Evolutionary conservation across 2,797 vertebrate species (phyloP), one percentile per base, ranked within the genome.

Genomic region (Martes flavigula): DNA sequence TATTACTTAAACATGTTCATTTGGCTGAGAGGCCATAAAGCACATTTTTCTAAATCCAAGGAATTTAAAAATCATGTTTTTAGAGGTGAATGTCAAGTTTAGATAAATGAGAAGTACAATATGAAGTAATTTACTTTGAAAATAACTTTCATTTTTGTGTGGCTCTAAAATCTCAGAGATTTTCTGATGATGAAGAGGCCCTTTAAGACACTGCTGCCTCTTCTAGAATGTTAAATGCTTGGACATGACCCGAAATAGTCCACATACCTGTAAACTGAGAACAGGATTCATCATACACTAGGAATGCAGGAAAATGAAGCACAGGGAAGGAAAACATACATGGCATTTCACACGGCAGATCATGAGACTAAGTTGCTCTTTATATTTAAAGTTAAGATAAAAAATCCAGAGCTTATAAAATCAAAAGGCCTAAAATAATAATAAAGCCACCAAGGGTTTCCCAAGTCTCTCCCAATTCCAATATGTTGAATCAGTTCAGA

Each of bases 191-290:
- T 87, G 92, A 96, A 88, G 77, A 87, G 90, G 7, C 70, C 88
- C 40, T 84, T 97, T 92, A 92, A 97, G 73, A 87, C 8, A 77
- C 38, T 38, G 70, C 23, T 72, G 96, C 88, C 75, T 94, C 97
- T 98, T 95, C 77, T 92, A 97, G 85, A 64, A 88, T 82, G 43
- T 58, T 96, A 96, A 97, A 96, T 94, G 40, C 15, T 93, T 98
- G 88, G 87, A 97, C 97, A 92, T 94, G 60, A 38, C 58, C 96
- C 95, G 15, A 96, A 97, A 85, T 97, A 85, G 18, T 97, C 93
- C 64, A 96, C 92, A 98, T 97, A 97, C 96, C 91, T 97, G 92
- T 81, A 96, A 98, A 87, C 93, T 94, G 81, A 97, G 98, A 98
- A 91, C 62, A 77, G 3, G 17, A 79, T 88, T 96, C 30, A 87